Base-by-base conservation (phyloP, 2,797 vertebrate species). In the Platyrinchus mystaceus region DNA sequence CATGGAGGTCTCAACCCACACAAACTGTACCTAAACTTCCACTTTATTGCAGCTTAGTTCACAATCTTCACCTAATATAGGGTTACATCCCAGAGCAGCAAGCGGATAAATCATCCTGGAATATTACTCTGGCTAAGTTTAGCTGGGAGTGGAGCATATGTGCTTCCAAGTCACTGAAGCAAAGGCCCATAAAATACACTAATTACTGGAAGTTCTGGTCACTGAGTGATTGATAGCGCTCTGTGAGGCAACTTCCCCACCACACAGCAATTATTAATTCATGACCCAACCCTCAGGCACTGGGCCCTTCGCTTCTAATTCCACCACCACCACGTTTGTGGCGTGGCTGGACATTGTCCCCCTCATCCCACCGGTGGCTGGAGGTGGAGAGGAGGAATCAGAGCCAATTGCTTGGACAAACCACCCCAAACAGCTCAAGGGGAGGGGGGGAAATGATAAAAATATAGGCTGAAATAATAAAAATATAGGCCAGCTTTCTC, bases 191-290 rank as follows among this genome's bases (percentile, higher is more conserved):
- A 98, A 98, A 98, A 98, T 98, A 98, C 98, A 98, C 98, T 98
- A 98, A 98, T 98, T 98, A 98, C 98, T 98, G 97, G 97, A 97
- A 98, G 98, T 98, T 98, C 98, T 98, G 98, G 98, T 98, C 98
- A 98, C 98, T 98, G 98, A 97, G 98, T 98, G 98, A 98, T 98
- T 98, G 98, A 98, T 98, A 98, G 97, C 82, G 47, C 97, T 98
- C 98, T 97, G 98, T 96, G 28, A 98, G 98, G 98, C 98, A 98
- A 97, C 97, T 98, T 98, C 97, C 96, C 95, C 83, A 50, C 98
- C 96, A 94, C 97, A 88, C 62, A 46, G 97, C 97, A 90, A 98
- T 98, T 98, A 98, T 97, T 98, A 98, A 98, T 98, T 98, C 97
- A 98, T 98, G 98, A 98, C 97, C 97, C 96, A 92, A 67, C 97